Evolutionary conservation across 2,797 vertebrate genomes (phyloP).

Genomic region (Alfaro cultratus): DNA sequence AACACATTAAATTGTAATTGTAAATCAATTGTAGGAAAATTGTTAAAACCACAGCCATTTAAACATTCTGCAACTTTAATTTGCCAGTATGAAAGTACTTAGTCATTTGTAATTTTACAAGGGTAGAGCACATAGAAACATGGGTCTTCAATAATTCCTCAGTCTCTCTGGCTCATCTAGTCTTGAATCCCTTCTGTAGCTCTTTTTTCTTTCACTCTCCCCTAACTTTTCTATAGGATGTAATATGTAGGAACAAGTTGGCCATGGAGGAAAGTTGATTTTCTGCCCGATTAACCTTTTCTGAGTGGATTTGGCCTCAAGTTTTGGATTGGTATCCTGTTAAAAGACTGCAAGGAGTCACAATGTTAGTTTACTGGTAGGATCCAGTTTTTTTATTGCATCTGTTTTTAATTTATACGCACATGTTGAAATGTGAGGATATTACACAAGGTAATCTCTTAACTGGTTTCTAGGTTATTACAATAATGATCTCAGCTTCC

Average conservation of each 20-base stretch:
- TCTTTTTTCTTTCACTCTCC: neutral
- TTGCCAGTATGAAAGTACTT: neutral
- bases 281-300: constrained; percentile 1
- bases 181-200: neutral
- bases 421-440: too few relatives aligned
- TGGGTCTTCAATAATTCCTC: neutral
- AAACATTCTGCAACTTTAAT: neutral
- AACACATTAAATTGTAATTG: neutral
- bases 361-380: neutral
- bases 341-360: neutral
- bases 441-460: too few relatives aligned
- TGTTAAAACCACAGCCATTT: neutral
- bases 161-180: neutral
- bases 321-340: neutral
- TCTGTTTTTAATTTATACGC: too few relatives aligned
- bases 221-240: neutral
- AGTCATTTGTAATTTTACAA: neutral
- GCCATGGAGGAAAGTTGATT: neutral
- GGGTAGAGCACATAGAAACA: neutral
- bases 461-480: too few relatives aligned
- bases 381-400: too few relatives aligned
- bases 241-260: neutral
- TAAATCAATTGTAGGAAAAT: neutral
- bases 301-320: neutral
- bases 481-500: too few relatives aligned